Evolutionary conservation across 2,113 vertebrate species (phyloP).

Genomic region (Melanerpes aurifrons): DNA sequence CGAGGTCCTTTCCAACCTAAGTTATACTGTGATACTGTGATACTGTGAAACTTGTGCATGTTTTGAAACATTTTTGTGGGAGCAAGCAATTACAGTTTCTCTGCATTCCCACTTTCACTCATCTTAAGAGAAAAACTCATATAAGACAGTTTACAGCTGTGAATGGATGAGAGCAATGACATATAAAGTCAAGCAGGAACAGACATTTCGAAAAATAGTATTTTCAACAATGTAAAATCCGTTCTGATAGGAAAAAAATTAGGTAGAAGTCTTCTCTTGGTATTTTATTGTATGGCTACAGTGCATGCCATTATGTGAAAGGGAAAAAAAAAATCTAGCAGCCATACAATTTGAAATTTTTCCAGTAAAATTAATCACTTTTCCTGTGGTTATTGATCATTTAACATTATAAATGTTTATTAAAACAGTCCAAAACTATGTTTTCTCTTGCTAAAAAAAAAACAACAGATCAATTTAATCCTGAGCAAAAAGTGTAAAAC

Average conservation of each 20-base stretch:
- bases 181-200: not conserved
- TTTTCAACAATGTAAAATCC: not conserved
- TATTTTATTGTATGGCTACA: not conserved
- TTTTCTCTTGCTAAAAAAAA: not conserved
- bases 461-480: not conserved
- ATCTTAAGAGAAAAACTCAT: not conserved
- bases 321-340: not conserved
- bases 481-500: not conserved
- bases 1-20: too few relatives aligned
- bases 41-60: not conserved
- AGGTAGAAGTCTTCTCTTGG: not conserved
- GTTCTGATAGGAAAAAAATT: not conserved
- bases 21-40: too few relatives aligned
- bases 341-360: not conserved
- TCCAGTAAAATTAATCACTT: not conserved
- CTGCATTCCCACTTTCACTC: not conserved
- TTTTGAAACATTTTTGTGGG: not conserved
- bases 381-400: constrained; percentile 12
- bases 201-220: not conserved
- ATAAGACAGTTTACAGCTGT: not conserved
- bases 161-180: not conserved
- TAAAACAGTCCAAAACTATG: not conserved
- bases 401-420: constrained; percentile 10
- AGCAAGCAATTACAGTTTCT: not conserved
- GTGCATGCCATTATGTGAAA: not conserved